Conservation (phyloP, 53 echinoderm and acorn worm species). For the Astropecten irregularis region DNA sequence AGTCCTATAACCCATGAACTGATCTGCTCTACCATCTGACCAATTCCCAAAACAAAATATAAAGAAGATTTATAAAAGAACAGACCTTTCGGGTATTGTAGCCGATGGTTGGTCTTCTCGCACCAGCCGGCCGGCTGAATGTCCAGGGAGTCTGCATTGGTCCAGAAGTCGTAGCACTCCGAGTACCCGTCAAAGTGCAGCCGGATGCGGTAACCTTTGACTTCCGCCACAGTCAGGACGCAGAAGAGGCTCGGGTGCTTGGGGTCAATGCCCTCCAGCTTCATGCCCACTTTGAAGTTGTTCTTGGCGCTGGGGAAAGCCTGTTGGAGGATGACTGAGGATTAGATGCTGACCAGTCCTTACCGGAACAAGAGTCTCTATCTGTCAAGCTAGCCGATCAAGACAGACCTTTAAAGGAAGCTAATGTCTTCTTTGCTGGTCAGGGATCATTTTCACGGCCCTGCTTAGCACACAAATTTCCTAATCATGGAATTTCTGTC, state of each 20-base stretch:
- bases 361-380: too few species aligned
- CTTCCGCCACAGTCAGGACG: slow-evolving; percentile 82
- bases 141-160: slow-evolving; percentile 89
- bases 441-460: too few species aligned
- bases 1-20: too few species aligned
- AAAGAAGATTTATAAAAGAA: too few species aligned
- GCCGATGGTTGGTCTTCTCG: slow-evolving; percentile 90
- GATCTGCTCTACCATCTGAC: too few species aligned
- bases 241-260: slow-evolving; percentile 96
- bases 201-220: slow-evolving; percentile 78
- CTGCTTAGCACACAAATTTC: too few species aligned
- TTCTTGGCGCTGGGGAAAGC: slow-evolving; percentile 86
- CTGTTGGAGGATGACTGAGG: slow-evolving; percentile 57
- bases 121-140: slow-evolving; percentile 94
- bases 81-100: slow-evolving; percentile 89
- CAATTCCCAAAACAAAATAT: too few species aligned
- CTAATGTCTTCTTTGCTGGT: too few species aligned
- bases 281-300: slow-evolving; percentile 89
- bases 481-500: too few species aligned
- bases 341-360: too few species aligned
- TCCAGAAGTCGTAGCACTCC: slow-evolving; percentile 98
- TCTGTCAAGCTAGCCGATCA: too few species aligned
- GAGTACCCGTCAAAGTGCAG: slow-evolving; percentile 98
- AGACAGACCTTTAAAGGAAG: too few species aligned
- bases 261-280: slow-evolving; percentile 94